Base-by-base conservation (phyloP, 2,113 vertebrate genomes). In the Alligator sinensis region DNA sequence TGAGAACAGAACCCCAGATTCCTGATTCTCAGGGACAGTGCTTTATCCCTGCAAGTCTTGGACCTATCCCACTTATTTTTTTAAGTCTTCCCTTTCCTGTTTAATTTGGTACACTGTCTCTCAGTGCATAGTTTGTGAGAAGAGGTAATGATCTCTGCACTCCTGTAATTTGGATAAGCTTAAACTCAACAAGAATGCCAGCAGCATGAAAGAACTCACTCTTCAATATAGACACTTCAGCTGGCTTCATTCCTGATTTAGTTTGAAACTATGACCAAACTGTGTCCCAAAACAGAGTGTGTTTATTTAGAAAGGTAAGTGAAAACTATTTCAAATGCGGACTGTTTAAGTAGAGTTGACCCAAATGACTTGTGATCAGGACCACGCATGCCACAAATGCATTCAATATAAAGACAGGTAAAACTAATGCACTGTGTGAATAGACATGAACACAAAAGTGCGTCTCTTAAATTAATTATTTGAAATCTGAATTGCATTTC, bases 401-500 rank as follows among this genome's bases (percentile, higher is more conserved):
- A 5, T 86, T 62, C 85, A 54, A 4, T 17, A 4, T 4, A 17
- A 60, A 82, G 82, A 79, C 61, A 86, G 55, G 10, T 11, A 63
- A 34, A 81, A 25, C 14, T 17, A 11, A 10, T 34, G 9, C 24
- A 72, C 13, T 28, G 13, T 70, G 68, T 1, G 1, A 60, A 79
- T 47, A 66, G 63, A 81, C 5, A 14, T 3, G 9, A 60, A 4
- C 21, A 28, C 62, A 58, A 78, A 81, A 92, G 27, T 9, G 16
- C 11, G 84, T 27, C 27, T 84, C 11, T 30, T 84, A 25, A 77
- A 61, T n/a, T n/a, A n/a, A 28, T 66, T 66, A 66, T 66, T 63
- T 63, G 15, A 62, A 38, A 60, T 22, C 38, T 5, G 77, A 27
- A 24, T 47, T 34, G 21, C 0, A 0, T 17, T 15, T 4, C 2